phyloP scores from a whole-genome alignment of 2,797 vertebrate species.

The Poliocrania exsul region DNA sequence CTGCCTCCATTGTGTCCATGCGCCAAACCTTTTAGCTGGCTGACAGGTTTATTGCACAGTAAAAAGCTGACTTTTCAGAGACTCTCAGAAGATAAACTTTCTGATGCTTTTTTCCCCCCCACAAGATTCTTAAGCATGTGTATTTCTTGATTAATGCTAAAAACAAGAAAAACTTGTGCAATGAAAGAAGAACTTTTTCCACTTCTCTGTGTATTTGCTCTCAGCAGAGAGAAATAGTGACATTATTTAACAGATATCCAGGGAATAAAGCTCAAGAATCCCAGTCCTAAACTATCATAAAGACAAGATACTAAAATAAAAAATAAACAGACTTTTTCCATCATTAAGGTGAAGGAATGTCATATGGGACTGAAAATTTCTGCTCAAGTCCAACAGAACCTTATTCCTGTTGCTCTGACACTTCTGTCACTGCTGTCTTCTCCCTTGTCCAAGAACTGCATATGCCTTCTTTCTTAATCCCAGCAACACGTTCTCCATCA shows the following conservation, averaged over 20 bases:
- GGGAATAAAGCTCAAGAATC: neutral
- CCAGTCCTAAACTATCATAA: neutral
- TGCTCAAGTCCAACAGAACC: neutral
- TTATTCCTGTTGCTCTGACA: neutral
- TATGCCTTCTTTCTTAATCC: neutral
- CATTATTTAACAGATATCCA: neutral
- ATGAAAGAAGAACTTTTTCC: neutral
- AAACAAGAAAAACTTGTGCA: neutral
- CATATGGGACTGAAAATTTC: neutral
- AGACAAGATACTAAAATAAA: neutral
- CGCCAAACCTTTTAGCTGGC: neutral
- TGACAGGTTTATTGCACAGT: neutral
- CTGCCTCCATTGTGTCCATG: accelerated
- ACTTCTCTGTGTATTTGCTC: neutral
- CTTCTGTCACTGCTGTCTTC: neutral
- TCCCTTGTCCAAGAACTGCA: neutral
- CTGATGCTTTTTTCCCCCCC: accelerated
- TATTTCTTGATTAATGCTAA: neutral
- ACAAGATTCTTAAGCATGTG: neutral
- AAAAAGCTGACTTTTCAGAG: neutral
- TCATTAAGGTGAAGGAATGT: neutral
- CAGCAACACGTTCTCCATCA: neutral
- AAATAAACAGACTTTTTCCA: neutral
- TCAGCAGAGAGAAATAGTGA: neutral
- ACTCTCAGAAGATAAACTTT: neutral